Evolutionary conservation across 2,113 vertebrate genomes (phyloP), one percentile per base, ranked within the genome.

Genomic region (Dinomys branickii): DNA sequence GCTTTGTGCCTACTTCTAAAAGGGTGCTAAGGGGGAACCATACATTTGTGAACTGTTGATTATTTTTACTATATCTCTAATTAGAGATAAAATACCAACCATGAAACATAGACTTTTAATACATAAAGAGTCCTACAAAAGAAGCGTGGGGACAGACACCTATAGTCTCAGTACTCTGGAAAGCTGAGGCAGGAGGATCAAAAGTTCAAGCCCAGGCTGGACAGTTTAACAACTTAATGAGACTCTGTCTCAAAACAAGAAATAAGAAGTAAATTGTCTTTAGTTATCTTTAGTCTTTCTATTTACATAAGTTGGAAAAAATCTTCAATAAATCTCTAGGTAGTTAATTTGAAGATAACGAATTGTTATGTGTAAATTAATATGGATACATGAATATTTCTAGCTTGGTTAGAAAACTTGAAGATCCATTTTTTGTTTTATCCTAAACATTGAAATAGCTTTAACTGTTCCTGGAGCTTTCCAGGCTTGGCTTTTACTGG

Each of bases 401-500:
- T 85, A 59, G 9, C 5, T 87, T 96, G 47, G 22, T 63, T 95
- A 84, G 52, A 85, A 93, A 94, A 65, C 59, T 59, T 90, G 59
- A 94, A 58, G 84, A 95, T 58, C 24, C 50, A 91, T 85, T 88
- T 54, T 96, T 91, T 92, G 28, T 91, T 87, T 93, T 87, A 47
- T 91, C 33, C 28, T 71, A 75, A 91, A 89, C 58, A 71, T n/a
- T 90, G 71, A 28, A 44, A 17, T 63, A 82, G 26, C 38, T 88
- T 88, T 93, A 59, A 54, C 78, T 71, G n/a, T 80, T 89, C 80
- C 94, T 56, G 4, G 88, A 97, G 61, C 77, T 88, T 56, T 50
- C 35, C 63, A 9, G 93, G 59, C 96, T 94, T 89, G 63, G 12
- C 69, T 88, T 95, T 94, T 91, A 28, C 24, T 65, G 65, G 96